Conservation (phyloP, 2,113 vertebrate genomes). For the Cyanocitta stelleri region DNA sequence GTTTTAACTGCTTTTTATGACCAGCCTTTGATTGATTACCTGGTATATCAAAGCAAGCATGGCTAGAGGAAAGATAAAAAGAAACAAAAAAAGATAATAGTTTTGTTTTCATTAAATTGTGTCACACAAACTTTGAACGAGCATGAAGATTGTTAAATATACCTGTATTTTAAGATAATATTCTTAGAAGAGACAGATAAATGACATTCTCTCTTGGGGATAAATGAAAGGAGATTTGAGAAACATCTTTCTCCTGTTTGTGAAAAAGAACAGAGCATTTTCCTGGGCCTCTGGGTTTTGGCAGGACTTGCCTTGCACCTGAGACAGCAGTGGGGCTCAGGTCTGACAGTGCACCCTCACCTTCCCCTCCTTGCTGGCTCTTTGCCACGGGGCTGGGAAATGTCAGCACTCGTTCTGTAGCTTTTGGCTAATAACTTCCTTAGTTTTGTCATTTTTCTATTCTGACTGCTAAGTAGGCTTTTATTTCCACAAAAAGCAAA, state of each 20-base stretch:
- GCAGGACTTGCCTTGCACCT: background rate
- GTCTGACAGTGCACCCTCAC: background rate
- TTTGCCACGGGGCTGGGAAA: background rate
- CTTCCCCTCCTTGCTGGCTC: background rate
- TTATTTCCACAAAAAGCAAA: background rate
- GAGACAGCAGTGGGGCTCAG: background rate
- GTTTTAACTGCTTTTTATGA: background rate
- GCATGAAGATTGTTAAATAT: background rate
- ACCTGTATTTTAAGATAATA: background rate
- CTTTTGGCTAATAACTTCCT: background rate
- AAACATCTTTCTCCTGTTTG: background rate
- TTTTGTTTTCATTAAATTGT: conserved; percentile 2
- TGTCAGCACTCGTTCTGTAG: background rate
- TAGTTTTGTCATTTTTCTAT: background rate
- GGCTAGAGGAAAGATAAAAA: conserved; percentile 3
- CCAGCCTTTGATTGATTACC: background rate
- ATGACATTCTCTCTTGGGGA: background rate
- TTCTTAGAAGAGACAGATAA: background rate
- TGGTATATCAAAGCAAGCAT: background rate
- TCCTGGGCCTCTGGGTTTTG: background rate
- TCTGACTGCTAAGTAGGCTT: background rate
- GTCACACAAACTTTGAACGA: background rate
- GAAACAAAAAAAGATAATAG: background rate
- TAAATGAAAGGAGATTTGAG: background rate
- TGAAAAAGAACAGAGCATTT: background rate